Conservation (phyloP, 2,797 vertebrate species). For the Spheniscus humboldti region DNA sequence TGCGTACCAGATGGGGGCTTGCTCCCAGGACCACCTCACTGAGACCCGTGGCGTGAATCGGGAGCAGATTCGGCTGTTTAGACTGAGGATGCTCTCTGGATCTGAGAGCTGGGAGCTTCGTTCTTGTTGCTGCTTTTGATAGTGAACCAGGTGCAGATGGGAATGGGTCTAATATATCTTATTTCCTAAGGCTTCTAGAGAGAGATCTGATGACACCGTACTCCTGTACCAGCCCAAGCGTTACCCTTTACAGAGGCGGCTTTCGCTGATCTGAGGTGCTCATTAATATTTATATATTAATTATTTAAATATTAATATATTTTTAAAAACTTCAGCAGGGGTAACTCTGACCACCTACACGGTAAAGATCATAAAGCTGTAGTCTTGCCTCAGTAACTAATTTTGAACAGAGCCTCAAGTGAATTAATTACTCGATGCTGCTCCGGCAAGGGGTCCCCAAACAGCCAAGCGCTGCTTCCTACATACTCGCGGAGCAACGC, state of each 20-base stretch:
- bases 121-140: neutral
- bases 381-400: neutral
- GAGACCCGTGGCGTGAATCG: accelerated
- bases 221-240: neutral
- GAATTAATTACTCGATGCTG: neutral
- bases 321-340: neutral
- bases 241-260: neutral
- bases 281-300: too few species aligned
- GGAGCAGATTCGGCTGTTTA: neutral
- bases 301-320: too few species aligned
- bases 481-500: accelerated
- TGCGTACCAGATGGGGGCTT: neutral
- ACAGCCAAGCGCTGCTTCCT: neutral
- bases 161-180: neutral
- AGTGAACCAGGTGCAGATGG: neutral
- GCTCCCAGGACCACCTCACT: neutral
- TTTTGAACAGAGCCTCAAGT: neutral
- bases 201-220: neutral
- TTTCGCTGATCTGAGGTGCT: neutral
- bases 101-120: neutral
- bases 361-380: neutral
- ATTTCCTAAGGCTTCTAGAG: neutral
- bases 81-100: neutral
- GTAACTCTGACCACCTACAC: neutral
- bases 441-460: neutral